Conservation (phyloP, 2,888 invertebrate genomes). For the Norana najaformis region DNA sequence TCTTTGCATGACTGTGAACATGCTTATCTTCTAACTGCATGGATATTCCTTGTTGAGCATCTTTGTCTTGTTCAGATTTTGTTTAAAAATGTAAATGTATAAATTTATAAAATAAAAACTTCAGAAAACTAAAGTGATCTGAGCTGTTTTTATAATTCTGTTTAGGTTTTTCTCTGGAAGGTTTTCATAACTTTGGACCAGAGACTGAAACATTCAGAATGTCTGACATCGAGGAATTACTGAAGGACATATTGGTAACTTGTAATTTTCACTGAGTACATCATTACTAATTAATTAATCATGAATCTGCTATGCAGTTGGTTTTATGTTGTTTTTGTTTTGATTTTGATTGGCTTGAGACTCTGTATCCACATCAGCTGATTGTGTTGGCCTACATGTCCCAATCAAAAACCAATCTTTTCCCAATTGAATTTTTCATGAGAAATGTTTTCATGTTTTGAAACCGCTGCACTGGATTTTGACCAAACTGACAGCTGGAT, state of each 20-base stretch:
- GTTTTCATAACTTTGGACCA: constrained; percentile 77
- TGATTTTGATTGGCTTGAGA: not conserved
- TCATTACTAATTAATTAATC: not conserved
- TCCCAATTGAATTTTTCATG: too few relatives aligned
- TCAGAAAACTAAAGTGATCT: not conserved
- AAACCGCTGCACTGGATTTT: too few relatives aligned
- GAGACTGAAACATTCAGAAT: constrained; percentile 66
- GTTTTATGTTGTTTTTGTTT: not conserved
- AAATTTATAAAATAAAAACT: not conserved
- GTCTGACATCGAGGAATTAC: constrained; percentile 68
- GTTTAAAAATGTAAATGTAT: not conserved
- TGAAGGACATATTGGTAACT: constrained; percentile 70
- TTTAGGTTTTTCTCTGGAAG: constrained; percentile 78
- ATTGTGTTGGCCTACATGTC: too few relatives aligned
- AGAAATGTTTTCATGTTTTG: too few relatives aligned
- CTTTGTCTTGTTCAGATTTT: not conserved
- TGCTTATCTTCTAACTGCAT: not conserved
- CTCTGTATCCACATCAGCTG: too few relatives aligned
- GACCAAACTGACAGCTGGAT: too few relatives aligned
- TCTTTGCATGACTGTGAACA: not conserved
- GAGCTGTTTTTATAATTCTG: not conserved
- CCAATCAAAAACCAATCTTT: too few relatives aligned
- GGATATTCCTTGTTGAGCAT: not conserved
- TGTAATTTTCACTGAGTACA: not conserved
- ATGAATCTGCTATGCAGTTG: not conserved